Base-by-base conservation (phyloP, 2,888 invertebrate genomes). In the Lymantria dispar region DNA sequence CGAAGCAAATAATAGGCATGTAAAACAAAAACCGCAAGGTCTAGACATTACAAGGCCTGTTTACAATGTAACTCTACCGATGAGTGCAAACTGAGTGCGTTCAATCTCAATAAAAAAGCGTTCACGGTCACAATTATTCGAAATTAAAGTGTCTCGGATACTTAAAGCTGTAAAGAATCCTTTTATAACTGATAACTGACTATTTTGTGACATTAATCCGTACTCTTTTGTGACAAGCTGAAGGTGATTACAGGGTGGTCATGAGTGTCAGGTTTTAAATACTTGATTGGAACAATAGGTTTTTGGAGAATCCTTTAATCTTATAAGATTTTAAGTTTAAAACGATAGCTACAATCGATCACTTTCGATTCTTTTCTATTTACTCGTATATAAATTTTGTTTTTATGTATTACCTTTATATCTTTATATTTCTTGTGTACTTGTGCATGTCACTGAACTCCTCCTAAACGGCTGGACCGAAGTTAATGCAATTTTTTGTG, bases 221-320 rank as follows among this genome's bases (percentile, higher is more conserved):
- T 57, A 52, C 63, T 56, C 48, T 30, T 22, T 22, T 22, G 22
- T 22, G 44, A 58, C 54, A 51, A 50, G 8, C 5, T 7, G 33
- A 10, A 5, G 10, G 33, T 41, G 52, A 56, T 61, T 52, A 45
- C 48, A 43, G 64, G 72, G 74, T 72, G 74, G 74, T 66, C 74
- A 37, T 58, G 51, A 60, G 51, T 52, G 55, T 52, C 49, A 22
- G 42, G 39, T 46, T 49, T 59, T 49, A 45, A 48, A 47, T 13
- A 36, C 10, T 41, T 3, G 15, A 3, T 15, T 11, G 37, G 41
- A 55, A 51, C 38, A 41, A 45, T 36, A 53, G 49, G 52, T 37
- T 62, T 55, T 55, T 55, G 22, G 22, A 22, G 22, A 22, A 2
- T 22, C 22, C 22, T 22, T 22, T 22, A 22, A 22, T 22, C 22